Percentiles rank a stretch among this genome's conserved stretches.
Conservation (phyloP, 2,113 vertebrate genomes). For the Lota lota region DNA sequence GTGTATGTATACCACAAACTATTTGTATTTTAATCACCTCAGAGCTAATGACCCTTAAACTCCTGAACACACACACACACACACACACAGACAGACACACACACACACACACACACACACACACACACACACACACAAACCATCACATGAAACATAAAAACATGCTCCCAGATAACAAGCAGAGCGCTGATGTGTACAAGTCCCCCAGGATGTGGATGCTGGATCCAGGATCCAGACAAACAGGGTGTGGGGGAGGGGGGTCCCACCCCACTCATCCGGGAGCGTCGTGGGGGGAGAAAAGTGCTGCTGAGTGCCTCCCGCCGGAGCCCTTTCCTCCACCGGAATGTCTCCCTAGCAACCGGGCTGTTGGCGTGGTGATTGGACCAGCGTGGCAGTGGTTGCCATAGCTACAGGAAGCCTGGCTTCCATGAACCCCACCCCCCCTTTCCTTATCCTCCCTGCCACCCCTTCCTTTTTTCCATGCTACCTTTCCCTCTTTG, state of each 20-base stretch:
- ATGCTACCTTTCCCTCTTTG: neutral
- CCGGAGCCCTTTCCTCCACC: conserved; percentile 46
- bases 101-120: conserved; percentile 1
- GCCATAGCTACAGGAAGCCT: conserved; percentile 78
- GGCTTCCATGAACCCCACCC: conserved; percentile 52
- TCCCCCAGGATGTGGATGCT: conserved; percentile 22
- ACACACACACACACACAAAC: conserved; percentile 2
- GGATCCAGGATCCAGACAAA: neutral
- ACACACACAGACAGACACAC: conserved; percentile 12
- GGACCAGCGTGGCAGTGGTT: conserved; percentile 70
- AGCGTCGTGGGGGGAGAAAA: conserved; percentile 43
- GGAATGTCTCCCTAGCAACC: conserved; percentile 79
- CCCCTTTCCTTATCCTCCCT: conserved; percentile 1
- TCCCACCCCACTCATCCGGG: conserved; percentile 50
- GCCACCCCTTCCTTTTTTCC: neutral
- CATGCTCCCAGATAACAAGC: conserved; percentile 29
- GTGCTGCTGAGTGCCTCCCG: conserved; percentile 36
- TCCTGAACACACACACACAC: conserved; percentile 10
- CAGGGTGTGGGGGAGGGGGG: conserved; percentile 18
- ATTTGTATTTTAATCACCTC: neutral
- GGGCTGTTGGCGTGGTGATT: conserved; percentile 70
- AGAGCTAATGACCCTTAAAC: neutral
- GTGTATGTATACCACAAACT: neutral
- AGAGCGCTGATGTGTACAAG: conserved; percentile 16
- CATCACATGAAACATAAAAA: neutral